Evolutionary conservation across 2,797 vertebrate species (phyloP).

Genomic region (Centropyge bicolor): DNA sequence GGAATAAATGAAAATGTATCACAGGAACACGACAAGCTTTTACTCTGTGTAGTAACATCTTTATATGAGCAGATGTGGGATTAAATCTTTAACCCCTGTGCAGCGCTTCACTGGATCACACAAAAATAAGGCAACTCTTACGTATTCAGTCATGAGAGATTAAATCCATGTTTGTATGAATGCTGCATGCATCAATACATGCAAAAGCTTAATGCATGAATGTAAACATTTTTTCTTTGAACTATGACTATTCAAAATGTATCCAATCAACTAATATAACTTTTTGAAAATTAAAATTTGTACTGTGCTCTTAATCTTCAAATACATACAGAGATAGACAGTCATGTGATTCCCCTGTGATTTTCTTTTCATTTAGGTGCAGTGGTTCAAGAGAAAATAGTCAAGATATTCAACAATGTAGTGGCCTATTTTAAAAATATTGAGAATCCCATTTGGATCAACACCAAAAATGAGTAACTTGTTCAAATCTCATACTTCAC

Average conservation of each 20-base stretch:
- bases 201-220: background rate
- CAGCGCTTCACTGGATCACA: background rate
- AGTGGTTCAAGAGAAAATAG: background rate
- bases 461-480: background rate
- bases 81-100: background rate
- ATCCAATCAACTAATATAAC: background rate
- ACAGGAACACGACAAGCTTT: constrained; percentile 5
- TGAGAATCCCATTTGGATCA: background rate
- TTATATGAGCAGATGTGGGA: constrained; percentile 8
- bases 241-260: background rate
- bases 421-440: background rate
- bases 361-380: background rate
- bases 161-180: background rate
- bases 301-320: background rate
- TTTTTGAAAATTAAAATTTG: background rate
- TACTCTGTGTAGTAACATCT: background rate
- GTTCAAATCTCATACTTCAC: too few relatives aligned
- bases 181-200: constrained; percentile 1
- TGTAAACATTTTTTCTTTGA: background rate
- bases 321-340: background rate
- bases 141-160: background rate
- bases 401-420: background rate
- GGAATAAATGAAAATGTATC: constrained; percentile 9
- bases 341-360: background rate
- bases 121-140: background rate